Evolutionary conservation across 2,888 invertebrate genomes (phyloP).

Genomic region (Podabrus alpinus): DNA sequence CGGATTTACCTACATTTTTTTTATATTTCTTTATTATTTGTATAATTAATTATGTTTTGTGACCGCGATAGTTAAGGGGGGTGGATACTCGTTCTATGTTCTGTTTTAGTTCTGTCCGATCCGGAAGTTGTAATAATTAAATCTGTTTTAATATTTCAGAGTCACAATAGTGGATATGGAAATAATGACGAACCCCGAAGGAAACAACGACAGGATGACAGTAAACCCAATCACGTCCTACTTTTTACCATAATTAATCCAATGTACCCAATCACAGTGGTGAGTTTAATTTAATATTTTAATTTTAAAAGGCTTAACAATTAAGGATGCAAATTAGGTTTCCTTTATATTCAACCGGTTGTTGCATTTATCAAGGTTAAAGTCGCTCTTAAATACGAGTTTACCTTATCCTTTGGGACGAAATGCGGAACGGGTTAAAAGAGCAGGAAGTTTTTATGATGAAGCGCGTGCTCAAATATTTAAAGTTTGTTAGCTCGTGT

Average conservation of each 20-base stretch:
- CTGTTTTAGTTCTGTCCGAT: neutral
- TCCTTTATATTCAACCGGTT: neutral
- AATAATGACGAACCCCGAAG: slow-evolving; percentile 68
- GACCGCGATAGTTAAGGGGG: no score
- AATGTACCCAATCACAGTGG: slow-evolving; percentile 98
- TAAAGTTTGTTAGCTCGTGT: neutral
- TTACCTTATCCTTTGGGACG: neutral
- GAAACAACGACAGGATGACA: slow-evolving; percentile 79
- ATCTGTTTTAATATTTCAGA: slow-evolving; percentile 42
- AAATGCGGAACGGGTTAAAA: neutral
- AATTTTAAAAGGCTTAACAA: neutral
- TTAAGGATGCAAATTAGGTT: neutral
- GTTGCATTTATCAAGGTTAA: neutral
- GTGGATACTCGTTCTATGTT: no score
- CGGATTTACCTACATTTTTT: neutral
- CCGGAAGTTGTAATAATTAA: neutral
- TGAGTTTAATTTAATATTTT: slow-evolving; percentile 63
- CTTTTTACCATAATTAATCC: slow-evolving; percentile 98
- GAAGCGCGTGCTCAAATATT: neutral
- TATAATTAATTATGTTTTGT: no score
- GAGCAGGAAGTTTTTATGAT: neutral
- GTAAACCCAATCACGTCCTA: slow-evolving; percentile 93
- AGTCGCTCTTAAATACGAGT: neutral
- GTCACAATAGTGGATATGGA: slow-evolving; percentile 47
- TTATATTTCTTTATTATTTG: neutral